Percentiles rank a stretch among this genome's conserved stretches.
Evolutionary conservation across 2,113 vertebrate genomes (phyloP).

Genomic region (Microcebus murinus): DNA sequence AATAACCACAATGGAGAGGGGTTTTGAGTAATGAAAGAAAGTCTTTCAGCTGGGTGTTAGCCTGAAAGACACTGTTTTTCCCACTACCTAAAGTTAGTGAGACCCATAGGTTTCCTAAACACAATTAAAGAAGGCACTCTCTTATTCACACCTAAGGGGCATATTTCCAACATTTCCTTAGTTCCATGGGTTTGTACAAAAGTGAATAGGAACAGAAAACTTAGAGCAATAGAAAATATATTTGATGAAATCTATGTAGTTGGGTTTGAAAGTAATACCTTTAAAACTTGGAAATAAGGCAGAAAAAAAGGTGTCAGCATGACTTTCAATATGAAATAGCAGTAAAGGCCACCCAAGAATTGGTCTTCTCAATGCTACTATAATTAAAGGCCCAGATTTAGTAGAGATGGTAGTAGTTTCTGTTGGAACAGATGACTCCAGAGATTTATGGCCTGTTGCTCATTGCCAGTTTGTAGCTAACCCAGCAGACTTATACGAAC

Average conservation of each 20-base stretch:
- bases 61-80: neutral
- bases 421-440: neutral
- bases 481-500: neutral
- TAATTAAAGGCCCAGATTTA: neutral
- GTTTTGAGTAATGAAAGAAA: neutral
- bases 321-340: neutral
- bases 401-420: neutral
- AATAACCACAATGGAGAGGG: neutral
- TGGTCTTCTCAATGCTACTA: neutral
- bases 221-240: neutral
- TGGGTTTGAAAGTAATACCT: conserved; percentile 19
- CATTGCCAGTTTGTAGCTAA: neutral
- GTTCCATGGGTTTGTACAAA: neutral
- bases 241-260: neutral
- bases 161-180: neutral
- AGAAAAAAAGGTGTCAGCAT: neutral
- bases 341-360: neutral
- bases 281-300: conserved; percentile 30
- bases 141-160: neutral
- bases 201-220: conserved; percentile 19
- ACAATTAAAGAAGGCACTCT: neutral
- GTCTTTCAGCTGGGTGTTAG: neutral
- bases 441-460: neutral
- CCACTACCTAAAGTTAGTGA: neutral
- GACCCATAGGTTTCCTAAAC: neutral